Evolutionary conservation across 53 echinoderm and acorn worm genomes (phyloP).

Genomic region (Temnopleurus reevesii): DNA sequence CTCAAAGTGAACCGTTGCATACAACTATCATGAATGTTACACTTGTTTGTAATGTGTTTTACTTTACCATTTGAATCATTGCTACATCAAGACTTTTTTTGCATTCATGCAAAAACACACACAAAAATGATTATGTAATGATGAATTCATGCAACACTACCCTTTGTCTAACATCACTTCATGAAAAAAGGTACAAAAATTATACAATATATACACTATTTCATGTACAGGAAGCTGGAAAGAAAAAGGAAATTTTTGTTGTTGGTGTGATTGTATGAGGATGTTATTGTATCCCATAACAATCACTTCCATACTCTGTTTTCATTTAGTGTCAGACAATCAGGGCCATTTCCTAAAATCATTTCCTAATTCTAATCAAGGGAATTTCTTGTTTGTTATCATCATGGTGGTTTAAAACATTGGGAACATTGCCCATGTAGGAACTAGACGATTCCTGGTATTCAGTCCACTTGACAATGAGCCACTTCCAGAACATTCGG

Average conservation of each 20-base stretch:
- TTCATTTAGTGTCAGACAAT: background rate
- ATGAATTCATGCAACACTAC: too few relatives aligned
- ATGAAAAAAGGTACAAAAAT: too few relatives aligned
- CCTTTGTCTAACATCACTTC: too few relatives aligned
- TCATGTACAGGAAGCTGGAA: background rate
- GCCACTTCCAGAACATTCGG: background rate
- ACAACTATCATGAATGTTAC: too few relatives aligned
- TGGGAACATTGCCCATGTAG: background rate
- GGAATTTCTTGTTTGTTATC: background rate
- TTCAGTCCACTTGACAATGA: background rate
- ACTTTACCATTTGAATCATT: too few relatives aligned
- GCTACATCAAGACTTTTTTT: too few relatives aligned
- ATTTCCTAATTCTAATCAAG: background rate
- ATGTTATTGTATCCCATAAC: conserved; percentile 12
- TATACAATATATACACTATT: background rate
- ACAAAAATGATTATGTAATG: too few relatives aligned
- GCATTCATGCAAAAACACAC: too few relatives aligned
- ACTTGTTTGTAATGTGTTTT: too few relatives aligned
- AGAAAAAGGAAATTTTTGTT: background rate
- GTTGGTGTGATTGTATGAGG: background rate
- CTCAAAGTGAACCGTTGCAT: too few relatives aligned
- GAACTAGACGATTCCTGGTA: background rate
- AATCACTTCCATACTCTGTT: conserved; percentile 23
- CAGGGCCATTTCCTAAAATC: background rate
- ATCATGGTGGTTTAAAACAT: too few relatives aligned